phyloP scores from a whole-genome alignment of 2,888 invertebrate species.

The Steromphala cineraria region DNA sequence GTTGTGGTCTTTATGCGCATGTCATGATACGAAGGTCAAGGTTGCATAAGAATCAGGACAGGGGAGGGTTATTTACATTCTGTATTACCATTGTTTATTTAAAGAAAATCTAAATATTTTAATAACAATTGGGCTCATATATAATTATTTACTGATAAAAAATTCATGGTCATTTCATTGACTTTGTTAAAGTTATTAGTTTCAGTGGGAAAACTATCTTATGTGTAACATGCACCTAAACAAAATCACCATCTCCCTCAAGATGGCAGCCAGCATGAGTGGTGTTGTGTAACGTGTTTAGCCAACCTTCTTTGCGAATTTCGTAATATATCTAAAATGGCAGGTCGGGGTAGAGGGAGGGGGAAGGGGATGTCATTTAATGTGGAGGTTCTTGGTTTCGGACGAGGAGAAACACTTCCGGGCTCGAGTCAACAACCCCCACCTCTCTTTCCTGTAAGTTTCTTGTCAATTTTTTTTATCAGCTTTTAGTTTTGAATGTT shows the following conservation, averaged over 20 bases:
- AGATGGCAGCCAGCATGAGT: background rate
- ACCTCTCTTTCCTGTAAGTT: constrained; percentile 66
- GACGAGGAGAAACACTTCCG: constrained; percentile 68
- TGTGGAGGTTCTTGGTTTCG: constrained; percentile 71
- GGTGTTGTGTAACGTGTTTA: background rate
- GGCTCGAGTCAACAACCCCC: constrained; percentile 69
- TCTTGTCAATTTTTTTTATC: background rate
- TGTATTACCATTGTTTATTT: too few species aligned
- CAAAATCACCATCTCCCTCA: background rate
- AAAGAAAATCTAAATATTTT: background rate
- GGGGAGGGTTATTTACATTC: background rate
- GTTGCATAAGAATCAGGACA: background rate
- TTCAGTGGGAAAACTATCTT: too few species aligned
- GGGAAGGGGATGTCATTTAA: constrained; percentile 71
- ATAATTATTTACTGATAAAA: background rate
- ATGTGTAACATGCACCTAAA: too few species aligned
- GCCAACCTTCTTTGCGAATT: background rate
- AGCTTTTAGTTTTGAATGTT: background rate
- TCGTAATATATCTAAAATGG: constrained; percentile 41
- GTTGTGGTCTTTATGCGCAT: constrained; percentile 1
- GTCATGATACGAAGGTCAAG: background rate
- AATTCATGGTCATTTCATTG: too few species aligned
- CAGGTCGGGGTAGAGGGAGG: constrained; percentile 71
- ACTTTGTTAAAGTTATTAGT: too few species aligned
- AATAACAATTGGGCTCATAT: background rate